Percentiles rank a stretch among this genome's conserved stretches.
Conservation (phyloP, 2,797 vertebrate genomes). For the Alosa sapidissima region DNA sequence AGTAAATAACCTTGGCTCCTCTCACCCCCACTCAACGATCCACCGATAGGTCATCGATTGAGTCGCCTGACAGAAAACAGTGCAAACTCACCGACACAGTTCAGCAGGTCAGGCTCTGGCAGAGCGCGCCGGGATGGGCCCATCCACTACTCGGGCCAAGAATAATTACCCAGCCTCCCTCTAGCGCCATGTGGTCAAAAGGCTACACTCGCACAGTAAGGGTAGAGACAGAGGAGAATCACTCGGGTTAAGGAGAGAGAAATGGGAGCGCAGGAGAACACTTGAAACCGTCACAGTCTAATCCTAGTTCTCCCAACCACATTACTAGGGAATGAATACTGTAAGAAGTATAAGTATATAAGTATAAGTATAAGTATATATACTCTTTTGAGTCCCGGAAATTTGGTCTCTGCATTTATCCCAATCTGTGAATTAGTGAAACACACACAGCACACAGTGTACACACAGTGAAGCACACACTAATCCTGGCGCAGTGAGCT, state of each 20-base stretch:
- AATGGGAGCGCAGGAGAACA: background rate
- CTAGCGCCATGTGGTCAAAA: background rate
- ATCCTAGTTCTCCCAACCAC: background rate
- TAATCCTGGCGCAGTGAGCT: no score
- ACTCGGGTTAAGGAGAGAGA: background rate
- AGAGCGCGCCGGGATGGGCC: background rate
- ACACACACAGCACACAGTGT: no score
- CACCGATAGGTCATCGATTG: slow-evolving; percentile 48
- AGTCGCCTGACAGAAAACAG: slow-evolving; percentile 36
- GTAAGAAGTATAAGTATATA: no score
- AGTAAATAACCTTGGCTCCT: slow-evolving; percentile 40
- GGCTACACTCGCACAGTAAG: background rate
- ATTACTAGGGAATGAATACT: background rate
- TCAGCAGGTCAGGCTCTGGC: slow-evolving; percentile 31
- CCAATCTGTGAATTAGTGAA: no score
- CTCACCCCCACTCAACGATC: slow-evolving; percentile 31
- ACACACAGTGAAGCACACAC: no score
- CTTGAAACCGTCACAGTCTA: background rate
- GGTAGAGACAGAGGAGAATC: background rate
- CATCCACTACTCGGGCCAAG: background rate
- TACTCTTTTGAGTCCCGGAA: no score
- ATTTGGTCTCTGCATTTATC: no score
- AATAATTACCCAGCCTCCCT: background rate
- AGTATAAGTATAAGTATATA: no score
- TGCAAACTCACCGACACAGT: slow-evolving; percentile 20